Evolutionary conservation across 2,113 vertebrate species (phyloP).

Genomic region (Clarias batrachus): DNA sequence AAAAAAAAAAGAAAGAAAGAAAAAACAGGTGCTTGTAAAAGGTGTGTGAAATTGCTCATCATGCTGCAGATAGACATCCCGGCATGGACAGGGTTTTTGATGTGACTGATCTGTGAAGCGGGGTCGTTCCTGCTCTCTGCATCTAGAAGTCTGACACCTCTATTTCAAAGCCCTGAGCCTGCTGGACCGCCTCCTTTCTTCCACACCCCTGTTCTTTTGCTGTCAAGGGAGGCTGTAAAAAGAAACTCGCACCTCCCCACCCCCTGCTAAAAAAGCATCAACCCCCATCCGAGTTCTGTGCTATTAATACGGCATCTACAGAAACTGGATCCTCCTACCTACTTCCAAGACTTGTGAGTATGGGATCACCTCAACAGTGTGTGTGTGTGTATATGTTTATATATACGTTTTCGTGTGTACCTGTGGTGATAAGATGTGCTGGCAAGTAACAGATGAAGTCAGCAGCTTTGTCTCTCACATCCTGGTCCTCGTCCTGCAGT

Average conservation of each 20-base stretch:
- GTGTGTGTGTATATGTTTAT: neutral
- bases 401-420: neutral
- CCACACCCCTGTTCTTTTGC: slow-evolving; percentile 66
- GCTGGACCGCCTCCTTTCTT: slow-evolving; percentile 57
- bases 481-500: slow-evolving; percentile 89
- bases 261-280: neutral
- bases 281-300: neutral
- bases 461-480: slow-evolving; percentile 79
- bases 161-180: slow-evolving; percentile 68
- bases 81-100: slow-evolving; percentile 37
- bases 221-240: slow-evolving; percentile 61
- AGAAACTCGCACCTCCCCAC: slow-evolving; percentile 31
- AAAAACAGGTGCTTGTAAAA: neutral
- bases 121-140: slow-evolving; percentile 40
- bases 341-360: neutral
- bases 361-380: neutral
- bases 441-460: slow-evolving; percentile 76
- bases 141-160: slow-evolving; percentile 45
- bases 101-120: slow-evolving; percentile 35
- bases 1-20: neutral
- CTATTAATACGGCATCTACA: neutral
- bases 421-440: slow-evolving; percentile 66
- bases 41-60: slow-evolving; percentile 46
- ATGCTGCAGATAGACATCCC: slow-evolving; percentile 22
- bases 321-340: neutral